Conservation (phyloP, 2,888 invertebrate genomes). For the Anaspis maculata region DNA sequence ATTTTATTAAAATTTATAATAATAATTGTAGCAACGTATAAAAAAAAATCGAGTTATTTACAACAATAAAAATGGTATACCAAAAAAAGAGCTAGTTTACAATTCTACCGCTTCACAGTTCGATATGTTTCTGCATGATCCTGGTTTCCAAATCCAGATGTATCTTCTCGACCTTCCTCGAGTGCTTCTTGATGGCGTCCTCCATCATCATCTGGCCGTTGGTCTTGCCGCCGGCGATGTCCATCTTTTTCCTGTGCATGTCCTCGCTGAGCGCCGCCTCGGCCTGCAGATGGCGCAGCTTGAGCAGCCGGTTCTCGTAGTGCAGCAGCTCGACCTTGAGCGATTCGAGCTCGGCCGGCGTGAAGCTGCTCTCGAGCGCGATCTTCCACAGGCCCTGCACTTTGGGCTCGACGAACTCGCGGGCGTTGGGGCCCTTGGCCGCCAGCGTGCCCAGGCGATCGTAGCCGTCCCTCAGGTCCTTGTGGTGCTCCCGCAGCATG, state of each 20-base stretch:
- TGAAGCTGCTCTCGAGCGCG: conserved; percentile 73
- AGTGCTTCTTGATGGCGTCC: conserved; percentile 74
- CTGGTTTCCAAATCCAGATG: conserved; percentile 70
- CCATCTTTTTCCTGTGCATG: conserved; percentile 53
- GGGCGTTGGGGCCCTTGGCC: conserved; percentile 68
- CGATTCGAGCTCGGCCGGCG: conserved; percentile 71
- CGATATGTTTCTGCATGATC: conserved; percentile 67
- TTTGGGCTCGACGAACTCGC: conserved; percentile 85
- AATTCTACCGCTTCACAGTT: too few species aligned
- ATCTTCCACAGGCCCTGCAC: conserved; percentile 83
- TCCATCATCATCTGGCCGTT: conserved; percentile 58
- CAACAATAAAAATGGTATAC: too few species aligned
- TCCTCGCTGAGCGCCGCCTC: conserved; percentile 69
- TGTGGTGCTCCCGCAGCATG: conserved; percentile 64
- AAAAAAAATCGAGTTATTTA: too few species aligned
- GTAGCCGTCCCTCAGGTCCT: conserved; percentile 67
- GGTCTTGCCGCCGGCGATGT: conserved; percentile 54
- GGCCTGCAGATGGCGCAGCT: conserved; percentile 73
- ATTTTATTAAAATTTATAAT: too few species aligned
- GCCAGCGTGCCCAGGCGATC: conserved; percentile 68
- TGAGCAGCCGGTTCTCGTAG: conserved; percentile 78
- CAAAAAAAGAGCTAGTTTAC: too few species aligned
- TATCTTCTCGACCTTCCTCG: conserved; percentile 76
- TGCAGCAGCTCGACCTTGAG: conserved; percentile 79
- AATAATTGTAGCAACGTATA: too few species aligned